phyloP scores from a whole-genome alignment of 2,797 vertebrate genomes.

The Alca torda region DNA sequence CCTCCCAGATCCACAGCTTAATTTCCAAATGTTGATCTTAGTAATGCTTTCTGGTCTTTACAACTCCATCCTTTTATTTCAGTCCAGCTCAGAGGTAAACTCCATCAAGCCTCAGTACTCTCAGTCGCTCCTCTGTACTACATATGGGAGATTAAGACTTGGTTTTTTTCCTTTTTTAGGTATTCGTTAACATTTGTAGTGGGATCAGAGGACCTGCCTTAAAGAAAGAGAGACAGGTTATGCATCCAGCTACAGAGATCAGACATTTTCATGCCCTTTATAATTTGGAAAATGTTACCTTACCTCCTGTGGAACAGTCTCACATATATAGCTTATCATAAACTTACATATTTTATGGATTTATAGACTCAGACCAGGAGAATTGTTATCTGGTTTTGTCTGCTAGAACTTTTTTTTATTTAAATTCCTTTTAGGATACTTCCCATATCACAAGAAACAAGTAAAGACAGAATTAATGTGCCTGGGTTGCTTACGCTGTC shows the following conservation, averaged over 20 bases:
- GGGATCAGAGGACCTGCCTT: neutral
- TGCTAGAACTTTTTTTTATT: neutral
- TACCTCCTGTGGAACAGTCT: neutral
- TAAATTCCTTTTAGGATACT: neutral
- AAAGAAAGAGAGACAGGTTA: neutral
- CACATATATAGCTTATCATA: neutral
- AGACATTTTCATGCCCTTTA: neutral
- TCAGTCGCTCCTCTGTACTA: neutral
- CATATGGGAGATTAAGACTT: neutral
- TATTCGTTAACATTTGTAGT: neutral
- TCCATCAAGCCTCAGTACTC: neutral
- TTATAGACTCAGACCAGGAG: neutral
- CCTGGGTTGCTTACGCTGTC: neutral
- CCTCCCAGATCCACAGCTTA: constrained; percentile 29
- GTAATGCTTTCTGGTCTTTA: neutral
- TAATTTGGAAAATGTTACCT: neutral
- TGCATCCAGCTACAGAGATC: neutral
- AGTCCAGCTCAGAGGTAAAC: neutral
- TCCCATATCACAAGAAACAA: neutral
- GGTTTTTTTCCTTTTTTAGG: neutral
- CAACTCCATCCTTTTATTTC: neutral
- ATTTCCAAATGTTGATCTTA: constrained; percentile 18
- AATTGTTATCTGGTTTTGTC: neutral
- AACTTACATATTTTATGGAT: neutral
- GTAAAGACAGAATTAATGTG: neutral